phyloP scores from a whole-genome alignment of 2,888 invertebrate genomes.

The Pachymerium ferrugineum region DNA sequence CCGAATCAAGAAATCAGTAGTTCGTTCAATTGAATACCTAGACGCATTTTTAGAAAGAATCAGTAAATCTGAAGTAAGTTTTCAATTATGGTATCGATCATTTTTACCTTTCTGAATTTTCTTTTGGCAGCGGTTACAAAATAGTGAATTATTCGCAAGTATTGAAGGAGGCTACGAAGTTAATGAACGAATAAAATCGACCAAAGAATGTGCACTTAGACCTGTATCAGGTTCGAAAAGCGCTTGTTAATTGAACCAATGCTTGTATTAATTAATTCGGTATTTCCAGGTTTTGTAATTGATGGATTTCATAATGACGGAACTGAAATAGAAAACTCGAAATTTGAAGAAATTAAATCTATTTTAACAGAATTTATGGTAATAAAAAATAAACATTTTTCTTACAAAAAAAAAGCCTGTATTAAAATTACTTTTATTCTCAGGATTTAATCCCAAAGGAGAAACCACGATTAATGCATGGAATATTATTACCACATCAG shows the following conservation, averaged over 20 bases:
- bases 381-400: no score
- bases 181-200: constrained; percentile 60
- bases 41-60: constrained; percentile 63
- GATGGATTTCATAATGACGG: constrained; percentile 64
- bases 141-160: constrained; percentile 58
- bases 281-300: constrained; percentile 63
- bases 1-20: constrained; percentile 64
- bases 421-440: constrained; percentile 1
- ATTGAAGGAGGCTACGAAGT: constrained; percentile 68
- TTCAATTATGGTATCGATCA: neutral
- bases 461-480: constrained; percentile 66
- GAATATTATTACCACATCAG: constrained; percentile 69
- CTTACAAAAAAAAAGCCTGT: constrained; percentile 45
- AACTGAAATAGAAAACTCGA: constrained; percentile 54
- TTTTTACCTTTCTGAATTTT: neutral
- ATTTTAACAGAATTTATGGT: constrained; percentile 61
- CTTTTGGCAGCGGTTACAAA: constrained; percentile 49
- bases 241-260: neutral
- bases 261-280: neutral
- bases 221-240: constrained; percentile 45
- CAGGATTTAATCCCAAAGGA: constrained; percentile 56
- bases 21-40: constrained; percentile 62
- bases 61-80: constrained; percentile 53
- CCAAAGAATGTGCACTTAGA: constrained; percentile 56
- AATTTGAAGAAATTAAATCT: constrained; percentile 54